phyloP scores from a whole-genome alignment of 2,113 vertebrate genomes.

The Semnornis frantzii region DNA sequence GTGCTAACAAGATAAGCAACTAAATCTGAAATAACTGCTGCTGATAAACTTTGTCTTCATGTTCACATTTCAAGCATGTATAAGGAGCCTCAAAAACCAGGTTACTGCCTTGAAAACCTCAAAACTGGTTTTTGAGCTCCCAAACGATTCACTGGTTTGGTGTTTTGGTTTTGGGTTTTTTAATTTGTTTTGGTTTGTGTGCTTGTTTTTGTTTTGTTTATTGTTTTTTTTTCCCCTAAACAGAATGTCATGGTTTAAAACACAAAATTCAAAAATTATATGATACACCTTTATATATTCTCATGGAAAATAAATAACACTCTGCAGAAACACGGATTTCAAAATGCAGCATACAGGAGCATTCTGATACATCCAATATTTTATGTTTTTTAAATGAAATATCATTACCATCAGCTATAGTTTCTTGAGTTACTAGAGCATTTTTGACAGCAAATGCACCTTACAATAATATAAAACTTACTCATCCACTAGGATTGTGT shows the following conservation, averaged over 20 bases:
- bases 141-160: neutral
- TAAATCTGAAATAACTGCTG: neutral
- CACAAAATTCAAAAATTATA: neutral
- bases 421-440: neutral
- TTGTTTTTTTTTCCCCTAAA: neutral
- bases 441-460: neutral
- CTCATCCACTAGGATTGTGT: too few relatives aligned
- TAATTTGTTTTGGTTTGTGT: too few relatives aligned
- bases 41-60: neutral
- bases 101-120: neutral
- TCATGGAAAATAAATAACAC: rapidly evolving
- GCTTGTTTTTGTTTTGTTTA: too few relatives aligned
- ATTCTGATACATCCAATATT: neutral
- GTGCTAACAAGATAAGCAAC: neutral
- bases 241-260: rapidly evolving
- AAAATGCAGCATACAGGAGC: neutral
- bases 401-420: neutral
- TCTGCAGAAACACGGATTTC: neutral
- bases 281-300: neutral
- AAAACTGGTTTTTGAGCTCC: neutral
- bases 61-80: neutral
- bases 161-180: too few relatives aligned
- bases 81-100: neutral
- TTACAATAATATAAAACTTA: rapidly evolving
- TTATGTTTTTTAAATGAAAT: too few relatives aligned